These are phyloP conservation scores for Leptobrachium ailaonicum DNA, from an alignment of 2,113 vertebrate species.

Conservation along the genomic window DNA sequence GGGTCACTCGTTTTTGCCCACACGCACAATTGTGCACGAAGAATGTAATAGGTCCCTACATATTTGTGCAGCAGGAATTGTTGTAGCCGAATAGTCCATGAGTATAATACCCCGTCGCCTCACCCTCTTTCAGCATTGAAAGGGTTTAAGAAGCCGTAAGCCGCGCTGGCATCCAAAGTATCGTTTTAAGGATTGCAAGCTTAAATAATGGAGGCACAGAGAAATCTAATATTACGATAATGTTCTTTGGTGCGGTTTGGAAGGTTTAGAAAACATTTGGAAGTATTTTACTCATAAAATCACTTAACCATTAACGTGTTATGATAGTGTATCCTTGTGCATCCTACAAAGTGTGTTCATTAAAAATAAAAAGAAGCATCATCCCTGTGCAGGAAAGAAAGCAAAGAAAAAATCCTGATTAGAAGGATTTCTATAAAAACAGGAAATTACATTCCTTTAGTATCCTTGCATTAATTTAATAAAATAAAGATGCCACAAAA, in stretches of 20 bases:
- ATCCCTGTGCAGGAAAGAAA: constrained; percentile 48
- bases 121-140: background rate
- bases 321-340: constrained; percentile 82
- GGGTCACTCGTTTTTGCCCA: too few relatives aligned
- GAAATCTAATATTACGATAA: constrained; percentile 94
- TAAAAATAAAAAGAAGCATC: constrained; percentile 58
- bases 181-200: constrained; percentile 76
- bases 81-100: too few relatives aligned
- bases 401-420: constrained; percentile 57
- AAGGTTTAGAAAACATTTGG: constrained; percentile 93
- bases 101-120: background rate
- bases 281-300: constrained; percentile 96
- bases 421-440: constrained; percentile 60
- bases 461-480: constrained; percentile 64
- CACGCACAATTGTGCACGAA: too few relatives aligned
- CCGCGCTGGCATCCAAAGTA: constrained; percentile 85
- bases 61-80: too few relatives aligned
- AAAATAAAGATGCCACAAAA: constrained; percentile 53
- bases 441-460: constrained; percentile 63
- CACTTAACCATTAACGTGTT: constrained; percentile 92
- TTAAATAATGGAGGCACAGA: constrained; percentile 83
- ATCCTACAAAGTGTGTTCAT: constrained; percentile 59
- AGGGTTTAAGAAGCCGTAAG: constrained; percentile 38
- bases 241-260: constrained; percentile 93
- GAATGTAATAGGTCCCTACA: too few relatives aligned